Percentiles rank a stretch among this genome's conserved stretches.
Evolutionary conservation across 2,888 invertebrate species (phyloP).

Genomic region (Torymus auratus): DNA sequence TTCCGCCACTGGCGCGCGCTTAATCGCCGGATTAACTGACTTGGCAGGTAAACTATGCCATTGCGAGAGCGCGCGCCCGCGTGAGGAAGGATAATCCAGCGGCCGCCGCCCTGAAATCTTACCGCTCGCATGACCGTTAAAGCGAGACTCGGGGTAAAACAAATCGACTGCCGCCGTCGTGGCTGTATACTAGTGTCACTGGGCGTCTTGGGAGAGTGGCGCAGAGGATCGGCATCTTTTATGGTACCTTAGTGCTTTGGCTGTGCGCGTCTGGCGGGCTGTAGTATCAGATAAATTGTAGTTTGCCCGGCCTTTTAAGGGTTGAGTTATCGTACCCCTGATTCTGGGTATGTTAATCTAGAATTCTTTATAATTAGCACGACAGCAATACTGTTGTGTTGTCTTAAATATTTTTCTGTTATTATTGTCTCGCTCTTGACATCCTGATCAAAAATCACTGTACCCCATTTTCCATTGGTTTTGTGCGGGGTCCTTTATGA

Average conservation of each 20-base stretch:
- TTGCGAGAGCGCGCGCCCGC: constrained; percentile 67
- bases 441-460: too few species aligned
- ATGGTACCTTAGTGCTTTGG: background rate
- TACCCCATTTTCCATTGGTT: too few species aligned
- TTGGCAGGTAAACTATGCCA: constrained; percentile 71
- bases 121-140: constrained; percentile 62
- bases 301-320: background rate
- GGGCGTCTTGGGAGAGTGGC: constrained; percentile 13
- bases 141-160: constrained; percentile 37
- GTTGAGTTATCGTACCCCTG: too few species aligned
- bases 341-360: too few species aligned
- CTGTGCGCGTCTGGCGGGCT: background rate
- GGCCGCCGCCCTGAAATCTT: constrained; percentile 64
- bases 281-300: background rate
- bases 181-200: background rate
- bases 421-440: too few species aligned
- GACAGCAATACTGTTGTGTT: too few species aligned
- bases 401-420: too few species aligned
- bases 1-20: constrained; percentile 53
- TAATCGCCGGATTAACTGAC: constrained; percentile 72
- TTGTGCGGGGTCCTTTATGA: too few species aligned
- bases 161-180: constrained; percentile 39
- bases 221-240: constrained; percentile 25
- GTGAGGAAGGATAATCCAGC: constrained; percentile 64
- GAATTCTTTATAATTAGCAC: too few species aligned